These are phyloP conservation scores for Addax nasomaculatus DNA, from an alignment of 2,113 vertebrate species.

Conservation along the genomic window DNA sequence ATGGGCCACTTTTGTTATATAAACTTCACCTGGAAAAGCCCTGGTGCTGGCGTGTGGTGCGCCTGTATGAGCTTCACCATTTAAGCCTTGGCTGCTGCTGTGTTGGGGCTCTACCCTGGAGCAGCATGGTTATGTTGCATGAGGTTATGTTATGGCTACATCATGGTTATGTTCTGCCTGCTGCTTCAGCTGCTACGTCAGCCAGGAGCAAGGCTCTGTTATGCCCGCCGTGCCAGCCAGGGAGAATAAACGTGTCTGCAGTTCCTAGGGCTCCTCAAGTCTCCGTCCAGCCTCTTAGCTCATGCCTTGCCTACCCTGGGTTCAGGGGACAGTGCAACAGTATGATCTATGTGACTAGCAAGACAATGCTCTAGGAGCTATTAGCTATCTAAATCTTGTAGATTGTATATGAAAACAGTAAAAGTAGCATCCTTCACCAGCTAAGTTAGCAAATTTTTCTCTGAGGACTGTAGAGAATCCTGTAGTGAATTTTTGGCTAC, in stretches of 20 bases:
- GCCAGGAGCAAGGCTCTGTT: background rate
- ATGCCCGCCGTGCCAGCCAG: background rate
- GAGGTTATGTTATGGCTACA: background rate
- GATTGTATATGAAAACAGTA: background rate
- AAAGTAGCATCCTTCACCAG: background rate
- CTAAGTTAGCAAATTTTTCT: background rate
- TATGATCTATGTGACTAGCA: background rate
- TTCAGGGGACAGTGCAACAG: background rate
- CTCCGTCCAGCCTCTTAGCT: background rate
- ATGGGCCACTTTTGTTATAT: background rate
- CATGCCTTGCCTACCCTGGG: background rate
- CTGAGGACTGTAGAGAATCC: background rate
- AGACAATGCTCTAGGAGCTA: background rate
- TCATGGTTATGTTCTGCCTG: background rate
- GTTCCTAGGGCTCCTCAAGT: background rate
- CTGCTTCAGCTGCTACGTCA: background rate
- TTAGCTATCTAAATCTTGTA: background rate
- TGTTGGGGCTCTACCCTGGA: background rate
- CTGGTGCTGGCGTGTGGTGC: background rate
- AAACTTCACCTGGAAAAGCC: background rate
- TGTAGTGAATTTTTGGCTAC: background rate
- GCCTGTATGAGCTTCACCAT: background rate
- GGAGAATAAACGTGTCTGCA: background rate
- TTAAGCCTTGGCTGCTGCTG: background rate
- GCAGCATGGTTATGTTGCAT: background rate